Evolutionary conservation across 2,888 invertebrate species (phyloP), one percentile per base, ranked within the genome.

Genomic region (Dolichomitus sp.): DNA sequence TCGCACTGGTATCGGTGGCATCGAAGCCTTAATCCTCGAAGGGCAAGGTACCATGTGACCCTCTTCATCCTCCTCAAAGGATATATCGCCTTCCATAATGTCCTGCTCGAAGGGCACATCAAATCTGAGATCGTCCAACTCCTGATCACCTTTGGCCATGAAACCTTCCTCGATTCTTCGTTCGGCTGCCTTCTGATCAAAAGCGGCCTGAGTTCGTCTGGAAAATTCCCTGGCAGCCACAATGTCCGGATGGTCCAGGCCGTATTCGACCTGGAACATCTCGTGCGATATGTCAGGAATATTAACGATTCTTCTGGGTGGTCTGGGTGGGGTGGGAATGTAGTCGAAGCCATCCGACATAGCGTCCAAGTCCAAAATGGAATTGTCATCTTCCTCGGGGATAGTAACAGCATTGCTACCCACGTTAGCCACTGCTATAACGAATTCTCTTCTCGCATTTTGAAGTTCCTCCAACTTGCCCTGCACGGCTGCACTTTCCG

Each of bases 371-470:
- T 85, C 76, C 52, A 85, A 63, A 6, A 85, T 57, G 45, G 76
- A 81, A 4, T 57, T 33, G 14, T 81, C 86, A 2, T 52, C 63
- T 30, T 83, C 85, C 1, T 88, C 88, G 3, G 68, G 72, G 0
- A 91, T 77, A 40, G 77, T 83, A 7, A 90, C 79, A 2, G 88
- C 86, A 14, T 91, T 90, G 12, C 84, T 86, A 23, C 91, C 89
- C 19, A 92, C 90, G 63, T 87, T 88, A 2, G 92, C 91, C 4
- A 90, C 89, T 0, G 92, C 85, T n/a, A 92, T 83, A 5, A 92
- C 90, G 57, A 92, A 90, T 2, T 92, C 92, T n/a, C 92, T 86
- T 19, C 92, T 88, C 2, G 92, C 91, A 9, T 89, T 85, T n/a
- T 92, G 92, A 5, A 92, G 82, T 4, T 90, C 90, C 14, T 87